Conservation (phyloP, 2,888 invertebrate species). For the Monoplex corrugatus region DNA sequence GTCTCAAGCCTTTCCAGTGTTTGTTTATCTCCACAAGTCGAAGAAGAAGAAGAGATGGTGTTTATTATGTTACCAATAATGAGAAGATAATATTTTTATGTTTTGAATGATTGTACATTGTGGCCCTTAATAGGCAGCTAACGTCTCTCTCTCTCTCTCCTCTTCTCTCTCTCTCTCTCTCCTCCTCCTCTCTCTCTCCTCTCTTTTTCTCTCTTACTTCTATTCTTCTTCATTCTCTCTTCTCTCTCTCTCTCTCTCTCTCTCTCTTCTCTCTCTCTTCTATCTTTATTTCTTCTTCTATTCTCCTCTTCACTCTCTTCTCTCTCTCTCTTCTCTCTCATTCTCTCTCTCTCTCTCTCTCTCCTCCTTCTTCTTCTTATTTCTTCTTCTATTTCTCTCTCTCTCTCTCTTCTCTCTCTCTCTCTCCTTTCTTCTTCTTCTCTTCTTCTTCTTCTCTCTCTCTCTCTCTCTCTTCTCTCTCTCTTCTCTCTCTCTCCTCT, state of each 20-base stretch:
- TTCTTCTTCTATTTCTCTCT: background rate
- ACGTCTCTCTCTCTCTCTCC: background rate
- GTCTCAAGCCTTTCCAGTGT: background rate
- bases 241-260: no score
- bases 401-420: slow-evolving; percentile 32
- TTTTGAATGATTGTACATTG: background rate
- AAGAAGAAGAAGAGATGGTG: background rate
- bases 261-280: no score
- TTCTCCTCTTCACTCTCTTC: no score
- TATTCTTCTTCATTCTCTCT: background rate
- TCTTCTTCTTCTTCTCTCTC: background rate
- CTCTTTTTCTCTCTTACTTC: background rate
- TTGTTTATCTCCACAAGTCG: background rate
- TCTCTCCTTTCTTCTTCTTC: background rate
- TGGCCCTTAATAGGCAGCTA: slow-evolving; percentile 16
- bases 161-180: background rate
- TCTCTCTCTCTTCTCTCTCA: no score
- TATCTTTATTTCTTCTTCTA: no score
- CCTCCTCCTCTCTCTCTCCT: no score
- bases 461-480: background rate
- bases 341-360: slow-evolving; percentile 38
- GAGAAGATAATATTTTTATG: no score
- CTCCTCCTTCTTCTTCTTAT: background rate
- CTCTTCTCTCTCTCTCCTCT: no score
- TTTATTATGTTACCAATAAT: background rate